Evolutionary conservation across 2,797 vertebrate genomes (phyloP).

Genomic region (Ispidina lecontei): DNA sequence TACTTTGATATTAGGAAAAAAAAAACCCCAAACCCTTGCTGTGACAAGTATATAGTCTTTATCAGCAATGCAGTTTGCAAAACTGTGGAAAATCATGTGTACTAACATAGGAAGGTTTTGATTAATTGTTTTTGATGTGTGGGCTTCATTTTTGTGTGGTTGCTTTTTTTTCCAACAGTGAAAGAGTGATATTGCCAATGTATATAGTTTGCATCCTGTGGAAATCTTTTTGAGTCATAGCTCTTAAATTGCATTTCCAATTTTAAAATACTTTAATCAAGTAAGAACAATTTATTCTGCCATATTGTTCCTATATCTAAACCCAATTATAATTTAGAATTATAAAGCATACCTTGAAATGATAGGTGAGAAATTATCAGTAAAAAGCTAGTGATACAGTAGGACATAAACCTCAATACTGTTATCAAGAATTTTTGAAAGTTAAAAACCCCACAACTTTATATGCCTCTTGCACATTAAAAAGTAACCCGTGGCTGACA

Average conservation of each 20-base stretch:
- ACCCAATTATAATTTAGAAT: background rate
- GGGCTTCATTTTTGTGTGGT: no score
- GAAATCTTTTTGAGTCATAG: background rate
- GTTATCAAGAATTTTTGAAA: background rate
- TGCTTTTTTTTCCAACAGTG: background rate
- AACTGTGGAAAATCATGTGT: background rate
- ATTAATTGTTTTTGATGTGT: background rate
- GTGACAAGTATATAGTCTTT: slow-evolving; percentile 7
- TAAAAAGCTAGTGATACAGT: background rate
- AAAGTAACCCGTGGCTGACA: background rate
- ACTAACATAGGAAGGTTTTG: background rate
- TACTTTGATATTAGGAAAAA: slow-evolving; percentile 2
- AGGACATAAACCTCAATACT: background rate
- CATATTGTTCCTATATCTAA: background rate
- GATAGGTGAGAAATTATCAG: background rate
- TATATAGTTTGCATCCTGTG: background rate
- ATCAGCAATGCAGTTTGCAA: background rate
- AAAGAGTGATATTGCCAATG: background rate
- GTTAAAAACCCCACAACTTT: slow-evolving; percentile 9
- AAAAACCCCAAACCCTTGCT: background rate
- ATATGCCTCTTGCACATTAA: background rate
- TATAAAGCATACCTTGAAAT: background rate
- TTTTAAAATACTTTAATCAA: background rate
- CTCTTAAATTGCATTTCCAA: background rate
- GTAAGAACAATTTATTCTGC: background rate